Conservation (phyloP, 2,113 vertebrate genomes). For the Tautogolabrus adspersus region DNA sequence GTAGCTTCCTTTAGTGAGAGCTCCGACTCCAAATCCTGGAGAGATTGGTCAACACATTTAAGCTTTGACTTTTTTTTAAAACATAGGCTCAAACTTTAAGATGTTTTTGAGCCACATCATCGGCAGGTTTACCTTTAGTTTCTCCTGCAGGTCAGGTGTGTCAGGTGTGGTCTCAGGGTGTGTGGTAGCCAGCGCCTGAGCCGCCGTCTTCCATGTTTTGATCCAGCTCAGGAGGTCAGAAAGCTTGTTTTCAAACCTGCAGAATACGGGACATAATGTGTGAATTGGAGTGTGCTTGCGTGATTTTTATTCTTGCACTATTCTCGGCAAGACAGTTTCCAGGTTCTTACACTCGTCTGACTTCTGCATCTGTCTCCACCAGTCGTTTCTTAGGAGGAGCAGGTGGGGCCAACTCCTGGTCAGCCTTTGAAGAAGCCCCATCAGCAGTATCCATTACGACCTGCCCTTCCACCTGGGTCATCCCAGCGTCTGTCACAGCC, state of each 20-base stretch:
- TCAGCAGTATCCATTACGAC: constrained; percentile 75
- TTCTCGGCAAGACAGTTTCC: background rate
- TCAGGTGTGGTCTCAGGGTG: constrained; percentile 86
- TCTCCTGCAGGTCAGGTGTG: constrained; percentile 83
- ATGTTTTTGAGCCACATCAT: background rate
- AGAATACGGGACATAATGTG: background rate
- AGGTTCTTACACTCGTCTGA: constrained; percentile 87
- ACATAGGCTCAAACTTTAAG: background rate
- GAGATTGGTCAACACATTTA: constrained; percentile 34
- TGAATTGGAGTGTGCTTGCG: background rate
- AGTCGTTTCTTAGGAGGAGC: constrained; percentile 92
- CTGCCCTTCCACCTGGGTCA: constrained; percentile 84
- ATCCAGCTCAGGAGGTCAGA: constrained; percentile 88
- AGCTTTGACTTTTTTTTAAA: background rate
- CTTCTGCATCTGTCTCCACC: constrained; percentile 86
- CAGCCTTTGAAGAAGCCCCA: constrained; percentile 64
- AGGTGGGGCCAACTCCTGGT: constrained; percentile 86
- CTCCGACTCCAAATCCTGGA: constrained; percentile 87
- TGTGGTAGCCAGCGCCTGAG: constrained; percentile 84
- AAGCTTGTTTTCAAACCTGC: constrained; percentile 88
- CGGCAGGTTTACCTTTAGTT: constrained; percentile 86
- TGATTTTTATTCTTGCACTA: background rate
- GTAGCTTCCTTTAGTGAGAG: constrained; percentile 79
- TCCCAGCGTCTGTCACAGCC: constrained; percentile 86
- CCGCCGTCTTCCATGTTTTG: constrained; percentile 84